These are phyloP conservation scores for Elephantulus edwardii DNA, from an alignment of 2,113 vertebrate species.

Conservation along the genomic window DNA sequence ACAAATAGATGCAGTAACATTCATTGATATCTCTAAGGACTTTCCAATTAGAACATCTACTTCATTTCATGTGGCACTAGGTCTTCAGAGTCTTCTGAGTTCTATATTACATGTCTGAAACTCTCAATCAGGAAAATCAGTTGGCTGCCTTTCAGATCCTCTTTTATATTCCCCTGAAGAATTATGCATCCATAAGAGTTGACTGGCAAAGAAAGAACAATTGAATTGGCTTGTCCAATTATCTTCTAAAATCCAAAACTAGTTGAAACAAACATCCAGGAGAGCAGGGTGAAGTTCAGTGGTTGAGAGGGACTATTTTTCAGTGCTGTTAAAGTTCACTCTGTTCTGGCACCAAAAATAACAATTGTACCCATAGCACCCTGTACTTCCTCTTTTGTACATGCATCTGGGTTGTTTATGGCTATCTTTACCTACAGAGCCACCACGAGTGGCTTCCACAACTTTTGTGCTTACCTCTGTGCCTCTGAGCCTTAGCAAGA, in stretches of 20 bases:
- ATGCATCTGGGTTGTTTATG: not conserved
- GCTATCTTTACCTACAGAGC: not conserved
- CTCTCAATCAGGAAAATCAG: not conserved
- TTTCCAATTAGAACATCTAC: fast-evolving
- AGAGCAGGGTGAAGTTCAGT: not conserved
- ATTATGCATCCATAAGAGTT: not conserved
- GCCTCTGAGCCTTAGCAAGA: not conserved
- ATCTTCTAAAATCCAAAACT: not conserved
- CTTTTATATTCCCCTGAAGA: not conserved
- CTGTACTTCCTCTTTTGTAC: not conserved
- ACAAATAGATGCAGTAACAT: too few relatives aligned
- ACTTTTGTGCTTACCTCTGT: not conserved
- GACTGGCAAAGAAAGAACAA: not conserved
- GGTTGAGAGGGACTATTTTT: not conserved
- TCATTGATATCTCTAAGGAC: not conserved
- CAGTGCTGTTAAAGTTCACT: not conserved
- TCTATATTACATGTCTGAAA: not conserved
- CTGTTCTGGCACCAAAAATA: not conserved
- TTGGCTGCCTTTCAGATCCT: not conserved
- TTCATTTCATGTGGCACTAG: not conserved
- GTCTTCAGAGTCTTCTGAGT: not conserved
- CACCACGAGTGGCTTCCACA: not conserved
- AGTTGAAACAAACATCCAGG: not conserved
- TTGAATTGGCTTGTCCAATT: not conserved
- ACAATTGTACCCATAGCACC: constrained; percentile 29